These are phyloP conservation scores for Bilobella aurantiaca DNA, from an alignment of 1,140 invertebrate genomes.

Conservation along the genomic window DNA sequence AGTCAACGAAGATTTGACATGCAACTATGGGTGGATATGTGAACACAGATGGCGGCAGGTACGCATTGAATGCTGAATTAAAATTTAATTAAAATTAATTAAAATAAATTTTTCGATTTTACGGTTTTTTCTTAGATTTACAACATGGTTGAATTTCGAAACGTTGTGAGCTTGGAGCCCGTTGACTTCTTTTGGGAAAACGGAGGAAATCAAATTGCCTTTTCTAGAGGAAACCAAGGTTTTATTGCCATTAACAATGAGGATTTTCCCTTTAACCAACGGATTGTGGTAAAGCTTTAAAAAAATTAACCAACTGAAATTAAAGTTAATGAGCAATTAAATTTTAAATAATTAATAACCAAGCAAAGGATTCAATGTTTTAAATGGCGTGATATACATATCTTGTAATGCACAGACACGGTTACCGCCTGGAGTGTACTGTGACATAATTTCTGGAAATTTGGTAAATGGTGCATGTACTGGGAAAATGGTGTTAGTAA, in stretches of 20 bases:
- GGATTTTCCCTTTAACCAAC: neutral
- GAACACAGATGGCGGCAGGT: constrained; percentile 75
- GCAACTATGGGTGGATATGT: constrained; percentile 73
- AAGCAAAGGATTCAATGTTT: too few relatives aligned
- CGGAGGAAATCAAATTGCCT: constrained; percentile 41
- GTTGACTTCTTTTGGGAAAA: constrained; percentile 43
- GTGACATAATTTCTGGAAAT: constrained; percentile 47
- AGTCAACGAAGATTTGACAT: constrained; percentile 55
- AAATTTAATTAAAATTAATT: too few relatives aligned
- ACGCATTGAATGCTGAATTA: too few relatives aligned
- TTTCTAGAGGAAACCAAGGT: constrained; percentile 39
- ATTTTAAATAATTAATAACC: too few relatives aligned
- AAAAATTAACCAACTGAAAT: too few relatives aligned
- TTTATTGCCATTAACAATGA: constrained; percentile 43
- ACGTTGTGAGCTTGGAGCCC: constrained; percentile 43
- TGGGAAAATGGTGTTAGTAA: constrained; percentile 43
- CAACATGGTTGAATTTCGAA: constrained; percentile 67
- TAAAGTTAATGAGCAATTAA: too few relatives aligned
- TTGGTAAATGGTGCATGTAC: constrained; percentile 41
- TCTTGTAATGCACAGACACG: too few relatives aligned
- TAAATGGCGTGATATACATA: too few relatives aligned
- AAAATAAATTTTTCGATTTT: too few relatives aligned
- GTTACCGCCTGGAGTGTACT: constrained; percentile 46
- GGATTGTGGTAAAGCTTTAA: neutral
- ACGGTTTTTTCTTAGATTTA: too few relatives aligned